Percentiles rank a stretch among this genome's conserved stretches.
Evolutionary conservation across 2,797 vertebrate species (phyloP).

Genomic region (Potorous gilbertii): DNA sequence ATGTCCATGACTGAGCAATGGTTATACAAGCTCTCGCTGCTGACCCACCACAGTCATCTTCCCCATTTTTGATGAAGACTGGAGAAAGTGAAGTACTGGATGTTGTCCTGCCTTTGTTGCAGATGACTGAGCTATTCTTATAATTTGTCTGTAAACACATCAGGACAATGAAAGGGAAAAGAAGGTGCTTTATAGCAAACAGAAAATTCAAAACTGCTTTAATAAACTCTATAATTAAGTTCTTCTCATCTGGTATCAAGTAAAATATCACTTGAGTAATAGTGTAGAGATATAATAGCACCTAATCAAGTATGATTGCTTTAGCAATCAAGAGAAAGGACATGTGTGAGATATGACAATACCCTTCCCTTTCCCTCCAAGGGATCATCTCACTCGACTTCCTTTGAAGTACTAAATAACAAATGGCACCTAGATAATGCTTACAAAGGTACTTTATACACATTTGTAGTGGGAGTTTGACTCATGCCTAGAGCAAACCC

Average conservation of each 20-base stretch:
- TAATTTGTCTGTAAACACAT: slow-evolving; percentile 60
- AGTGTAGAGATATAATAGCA: slow-evolving; percentile 7
- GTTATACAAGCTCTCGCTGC: not conserved
- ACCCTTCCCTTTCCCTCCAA: not conserved
- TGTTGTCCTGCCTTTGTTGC: slow-evolving; percentile 69
- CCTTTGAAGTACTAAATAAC: not conserved
- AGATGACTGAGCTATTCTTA: slow-evolving; percentile 47
- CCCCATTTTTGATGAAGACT: not conserved
- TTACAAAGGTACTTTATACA: not conserved
- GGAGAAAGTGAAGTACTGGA: slow-evolving; percentile 55
- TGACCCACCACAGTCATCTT: slow-evolving; percentile 47
- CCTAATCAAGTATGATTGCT: not conserved
- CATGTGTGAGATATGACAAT: not conserved
- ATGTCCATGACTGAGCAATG: not conserved
- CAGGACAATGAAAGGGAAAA: slow-evolving; percentile 52
- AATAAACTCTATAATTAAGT: slow-evolving; percentile 41
- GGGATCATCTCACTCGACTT: not conserved
- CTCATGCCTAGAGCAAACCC: not conserved
- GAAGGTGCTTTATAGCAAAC: slow-evolving; percentile 31
- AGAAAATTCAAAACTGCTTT: slow-evolving; percentile 49
- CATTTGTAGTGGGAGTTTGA: not conserved
- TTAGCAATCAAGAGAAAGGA: not conserved
- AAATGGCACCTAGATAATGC: not conserved
- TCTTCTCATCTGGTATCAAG: slow-evolving; percentile 30
- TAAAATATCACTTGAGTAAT: slow-evolving; percentile 45